Base-by-base conservation (phyloP, 1,140 invertebrate genomes). In the Hylyphantes graminicola region DNA sequence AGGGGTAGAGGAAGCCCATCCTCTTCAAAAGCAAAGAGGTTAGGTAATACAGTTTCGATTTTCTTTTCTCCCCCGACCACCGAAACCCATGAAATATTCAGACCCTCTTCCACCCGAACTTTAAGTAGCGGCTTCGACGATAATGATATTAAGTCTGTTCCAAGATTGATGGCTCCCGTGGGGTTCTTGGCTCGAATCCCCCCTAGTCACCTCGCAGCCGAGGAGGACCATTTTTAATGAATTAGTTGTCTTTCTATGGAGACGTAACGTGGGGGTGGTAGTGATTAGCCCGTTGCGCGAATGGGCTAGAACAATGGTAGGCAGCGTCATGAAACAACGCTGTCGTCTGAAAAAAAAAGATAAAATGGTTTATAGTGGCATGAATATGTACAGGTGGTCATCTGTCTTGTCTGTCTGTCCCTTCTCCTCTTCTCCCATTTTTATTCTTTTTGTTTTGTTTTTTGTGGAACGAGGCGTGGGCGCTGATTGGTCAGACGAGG, bases 71-170 rank as follows among this genome's bases (percentile, higher is more conserved):
- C 35, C 35, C 35, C 35, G 35, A 35, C 35, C 35, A 35, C 35
- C 35, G 35, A 35, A 35, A 35, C 50, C 68, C 79, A 75, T 83
- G 80, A 83, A 83, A 83, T 83, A 83, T 83, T 83, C 80, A 83
- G 65, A 21, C 70, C 67, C 70, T 82, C 64, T 82, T 72, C 79
- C 65, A 70, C 79, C 65, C 17, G 79, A 70, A 82, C 68, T 82
- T 83, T 83, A 83, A 83, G 80, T 83, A 83, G 80, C 70, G 59
- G 80, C 70, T 67, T 75, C 72, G 67, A 65, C 80, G 80, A 83
- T 83, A 83, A 83, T 83, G 80, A 83, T 83, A 83, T 83, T 83
- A 83, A 83, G 80, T 83, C 59, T 59, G 70, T 83, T 83, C 68
- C 70, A 57, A 68, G 80, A 83, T 83, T 74, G 80, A 83, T 83